A percentile compares a stretch with the other conserved stretches of the same genome.
phyloP scores from a whole-genome alignment of 2,113 vertebrate species.

The Puntigrus tetrazona region DNA sequence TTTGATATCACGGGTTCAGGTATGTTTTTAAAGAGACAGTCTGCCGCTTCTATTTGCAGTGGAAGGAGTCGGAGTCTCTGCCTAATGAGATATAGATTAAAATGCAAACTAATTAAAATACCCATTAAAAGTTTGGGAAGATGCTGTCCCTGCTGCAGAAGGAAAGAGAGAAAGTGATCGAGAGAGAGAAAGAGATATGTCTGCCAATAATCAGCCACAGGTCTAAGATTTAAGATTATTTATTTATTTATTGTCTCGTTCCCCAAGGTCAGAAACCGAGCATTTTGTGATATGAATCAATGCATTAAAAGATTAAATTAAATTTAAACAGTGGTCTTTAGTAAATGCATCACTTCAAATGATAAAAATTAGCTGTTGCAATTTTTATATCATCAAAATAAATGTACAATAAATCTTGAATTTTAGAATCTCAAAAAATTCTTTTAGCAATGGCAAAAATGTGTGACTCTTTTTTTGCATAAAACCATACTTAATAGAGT shows the following conservation, averaged over 20 bases:
- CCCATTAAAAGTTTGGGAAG: slow-evolving; percentile 68
- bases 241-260: neutral
- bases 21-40: neutral
- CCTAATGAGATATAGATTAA: slow-evolving; percentile 69
- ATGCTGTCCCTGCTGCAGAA: slow-evolving; percentile 59
- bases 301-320: too few species aligned
- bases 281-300: neutral
- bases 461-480: too few species aligned
- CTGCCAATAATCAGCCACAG: slow-evolving; percentile 15
- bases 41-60: slow-evolving; percentile 24
- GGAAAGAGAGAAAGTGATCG: neutral
- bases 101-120: slow-evolving; percentile 74
- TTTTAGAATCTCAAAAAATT: neutral
- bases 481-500: too few species aligned
- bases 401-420: neutral
- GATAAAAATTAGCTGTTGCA: too few species aligned
- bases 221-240: neutral
- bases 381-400: neutral
- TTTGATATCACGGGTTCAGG: slow-evolving; percentile 1
- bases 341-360: too few species aligned
- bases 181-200: neutral
- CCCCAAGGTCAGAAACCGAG: neutral
- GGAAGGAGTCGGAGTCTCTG: slow-evolving; percentile 56
- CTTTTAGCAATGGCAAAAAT: neutral
- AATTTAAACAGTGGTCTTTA: too few species aligned